Evolutionary conservation across 2,888 invertebrate species (phyloP), one percentile per base, ranked within the genome.

Genomic region (Podotricha telesiphe): DNA sequence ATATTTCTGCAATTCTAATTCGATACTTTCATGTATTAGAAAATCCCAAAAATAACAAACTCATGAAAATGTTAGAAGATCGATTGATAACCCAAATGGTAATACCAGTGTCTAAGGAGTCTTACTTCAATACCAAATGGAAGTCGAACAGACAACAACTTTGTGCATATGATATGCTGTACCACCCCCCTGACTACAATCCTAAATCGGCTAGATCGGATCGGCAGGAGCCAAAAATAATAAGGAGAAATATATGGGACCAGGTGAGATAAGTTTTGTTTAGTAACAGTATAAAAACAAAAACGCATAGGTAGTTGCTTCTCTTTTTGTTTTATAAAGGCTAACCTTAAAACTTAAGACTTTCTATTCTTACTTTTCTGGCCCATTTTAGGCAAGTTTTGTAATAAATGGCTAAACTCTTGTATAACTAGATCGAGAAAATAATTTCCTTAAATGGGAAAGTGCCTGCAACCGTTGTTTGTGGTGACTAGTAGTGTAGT

Each of bases 171-270:
- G 93, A 93, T 47, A 93, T 91, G 91, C 77, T 92, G 6, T 89
- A 87, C 70, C 93, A 93, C 69, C 91, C 92, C 0, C 92, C 91
- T 0, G 90, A 91, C 68, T 93, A 92, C 74, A 89, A 93, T 61
- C 92, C 89, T 0, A 89, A 89, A 71, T 79, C 91, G 0, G 86
- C 87, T 0, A 82, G 93, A 65, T 89, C 90, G 0, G 93, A 93
- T 71, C 82, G 93, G 0, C 86, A 86, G 70, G 88, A 91, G 70
- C 88, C 88, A 0, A 85, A 89, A 72, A 91, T 89, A 28, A 90
- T 89, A 48, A 79, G 86, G 61, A 80, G 74, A 64, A 91, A 93
- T 78, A 92, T 93, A 73, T 93, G 91, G 92, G 78, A 80, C 13
- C 91, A 91, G 82, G 91, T 89, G 80, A 67, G 66, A 66, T 56